phyloP scores from a whole-genome alignment of 1,140 invertebrate species.

The Bombus balteatus region DNA sequence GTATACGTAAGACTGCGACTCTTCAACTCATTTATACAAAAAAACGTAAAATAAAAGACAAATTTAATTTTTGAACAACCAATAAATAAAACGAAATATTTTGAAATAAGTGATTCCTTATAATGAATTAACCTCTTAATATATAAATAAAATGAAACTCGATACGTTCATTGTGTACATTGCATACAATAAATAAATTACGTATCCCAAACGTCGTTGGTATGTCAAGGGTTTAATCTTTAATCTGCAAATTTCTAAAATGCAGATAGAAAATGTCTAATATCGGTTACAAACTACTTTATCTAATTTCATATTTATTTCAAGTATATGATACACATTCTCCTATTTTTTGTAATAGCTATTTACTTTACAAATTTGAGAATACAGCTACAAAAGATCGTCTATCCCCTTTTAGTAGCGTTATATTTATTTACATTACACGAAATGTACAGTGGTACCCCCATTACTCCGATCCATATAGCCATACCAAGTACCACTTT shows the following conservation, averaged over 20 bases:
- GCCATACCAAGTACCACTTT: not conserved
- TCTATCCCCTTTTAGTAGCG: accelerated
- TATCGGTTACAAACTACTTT: not conserved
- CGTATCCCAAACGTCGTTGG: no score
- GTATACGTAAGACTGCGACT: not conserved
- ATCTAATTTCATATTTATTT: not conserved
- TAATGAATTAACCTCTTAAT: no score
- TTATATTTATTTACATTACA: constrained; percentile 17
- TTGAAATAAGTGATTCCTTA: not conserved
- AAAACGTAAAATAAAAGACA: not conserved
- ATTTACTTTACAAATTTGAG: not conserved
- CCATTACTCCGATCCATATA: not conserved
- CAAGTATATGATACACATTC: not conserved
- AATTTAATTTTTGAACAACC: not conserved
- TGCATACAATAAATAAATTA: no score
- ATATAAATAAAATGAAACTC: no score
- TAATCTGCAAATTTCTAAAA: not conserved
- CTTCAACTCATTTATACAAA: not conserved
- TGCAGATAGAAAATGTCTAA: not conserved
- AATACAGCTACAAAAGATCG: not conserved
- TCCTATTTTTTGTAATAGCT: not conserved
- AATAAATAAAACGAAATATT: not conserved
- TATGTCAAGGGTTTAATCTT: no score
- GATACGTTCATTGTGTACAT: no score
- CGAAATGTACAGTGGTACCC: not conserved